Base-by-base conservation (phyloP, 2,797 vertebrate genomes). In the Pyrocephalus nanus region DNA sequence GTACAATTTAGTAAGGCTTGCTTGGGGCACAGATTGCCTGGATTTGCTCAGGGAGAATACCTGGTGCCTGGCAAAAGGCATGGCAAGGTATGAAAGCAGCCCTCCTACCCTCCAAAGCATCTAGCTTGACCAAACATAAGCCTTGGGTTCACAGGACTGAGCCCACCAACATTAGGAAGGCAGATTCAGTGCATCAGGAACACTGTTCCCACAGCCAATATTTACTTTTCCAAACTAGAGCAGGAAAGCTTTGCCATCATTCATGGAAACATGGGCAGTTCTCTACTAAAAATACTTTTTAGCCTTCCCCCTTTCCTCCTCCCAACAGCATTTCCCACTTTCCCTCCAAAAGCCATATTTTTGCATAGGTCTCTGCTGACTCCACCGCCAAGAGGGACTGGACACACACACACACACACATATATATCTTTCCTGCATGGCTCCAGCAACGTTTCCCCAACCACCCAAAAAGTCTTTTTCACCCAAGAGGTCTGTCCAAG, bases 181-280 rank as follows among this genome's bases (percentile, higher is more conserved):
- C 30, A 70, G 58, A 91, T 60, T 91, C 69, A 51, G 20, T 11
- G 15, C 65, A 89, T 80, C 47, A 29, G 50, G 30, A 94, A 14
- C 9, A 1, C 61, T 11, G 10, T 57, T 93, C 50, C 62, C 36
- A 58, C 66, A 91, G 69, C 50, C 27, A 88, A 62, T 86, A 72
- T 89, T 94, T 95, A 86, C 73, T 88, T 95, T 93, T 93, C 91
- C 87, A 80, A 83, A 86, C 36, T 36, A 66, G 38, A 93, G 30
- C 26, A 54, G 50, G 38, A 55, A 88, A 36, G 54, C 30, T 89
- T 72, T 86, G 75, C 75, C 91, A 88, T 90, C 86, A 18, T 38
- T 36, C 61, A 38, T 53, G 40, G 69, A 96, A 93, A 91, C 19
- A 79, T 11, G 45, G 60, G 42, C 57, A 76, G 69, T 74, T 91